Conservation (phyloP, 2,797 vertebrate species). For the Oreonectes daqikongensis region DNA sequence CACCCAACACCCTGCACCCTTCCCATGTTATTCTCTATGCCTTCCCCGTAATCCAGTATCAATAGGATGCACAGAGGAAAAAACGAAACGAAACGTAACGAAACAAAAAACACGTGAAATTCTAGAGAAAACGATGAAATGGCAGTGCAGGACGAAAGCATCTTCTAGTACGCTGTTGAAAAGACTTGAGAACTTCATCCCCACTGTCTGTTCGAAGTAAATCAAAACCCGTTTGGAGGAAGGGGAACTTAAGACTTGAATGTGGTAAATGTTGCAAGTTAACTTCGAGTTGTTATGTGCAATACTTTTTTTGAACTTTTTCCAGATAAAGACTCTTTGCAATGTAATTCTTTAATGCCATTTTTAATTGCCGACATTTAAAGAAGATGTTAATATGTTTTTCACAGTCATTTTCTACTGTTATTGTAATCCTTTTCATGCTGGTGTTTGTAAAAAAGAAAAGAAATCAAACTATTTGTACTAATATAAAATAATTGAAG, state of each 20-base stretch:
- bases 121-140: slow-evolving; percentile 57
- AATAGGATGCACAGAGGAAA: slow-evolving; percentile 87
- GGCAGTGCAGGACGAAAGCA: slow-evolving; percentile 90
- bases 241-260: slow-evolving; percentile 99
- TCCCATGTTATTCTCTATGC: slow-evolving; percentile 77
- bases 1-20: slow-evolving; percentile 64
- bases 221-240: slow-evolving; percentile 81
- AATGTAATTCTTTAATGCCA: slow-evolving; percentile 99
- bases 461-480: slow-evolving; percentile 99
- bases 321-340: slow-evolving; percentile 98
- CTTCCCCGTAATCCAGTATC: slow-evolving; percentile 96
- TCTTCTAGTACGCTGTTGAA: slow-evolving; percentile 95
- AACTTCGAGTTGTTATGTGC: slow-evolving; percentile 99
- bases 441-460: slow-evolving; percentile 99
- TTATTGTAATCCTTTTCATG: slow-evolving; percentile 99
- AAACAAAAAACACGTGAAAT: slow-evolving; percentile 57
- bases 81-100: slow-evolving; percentile 10
- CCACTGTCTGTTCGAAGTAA: slow-evolving; percentile 74
- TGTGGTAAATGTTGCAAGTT: slow-evolving; percentile 99
- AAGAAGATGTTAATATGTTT: slow-evolving; percentile 96
- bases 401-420: slow-evolving; percentile 99
- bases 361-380: slow-evolving; percentile 99
- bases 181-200: slow-evolving; percentile 95
- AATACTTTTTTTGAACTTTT: slow-evolving; percentile 99
- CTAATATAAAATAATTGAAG: slow-evolving; percentile 99